Percentiles rank a stretch among this genome's conserved stretches.
phyloP scores from a whole-genome alignment of 2,888 invertebrate genomes.

The Sipunculus nudus region DNA sequence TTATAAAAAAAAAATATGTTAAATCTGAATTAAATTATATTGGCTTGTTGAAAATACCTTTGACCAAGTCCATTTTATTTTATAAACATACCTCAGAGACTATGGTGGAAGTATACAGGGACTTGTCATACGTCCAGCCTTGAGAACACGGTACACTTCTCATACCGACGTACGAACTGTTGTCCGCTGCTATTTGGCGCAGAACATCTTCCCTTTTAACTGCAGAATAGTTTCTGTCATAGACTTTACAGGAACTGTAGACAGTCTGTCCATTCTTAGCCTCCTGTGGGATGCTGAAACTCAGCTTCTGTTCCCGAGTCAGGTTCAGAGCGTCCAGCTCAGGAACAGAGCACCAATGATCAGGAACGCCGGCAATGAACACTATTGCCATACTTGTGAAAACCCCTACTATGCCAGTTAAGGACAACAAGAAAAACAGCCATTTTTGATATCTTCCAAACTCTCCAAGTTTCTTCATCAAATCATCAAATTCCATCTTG shows the following conservation, averaged over 20 bases:
- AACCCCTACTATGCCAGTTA: neutral
- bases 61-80: no score
- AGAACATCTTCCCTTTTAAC: slow-evolving; percentile 16
- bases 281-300: slow-evolving; percentile 17
- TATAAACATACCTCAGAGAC: slow-evolving; percentile 23
- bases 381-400: slow-evolving; percentile 13
- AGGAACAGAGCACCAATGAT: slow-evolving; percentile 11
- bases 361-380: slow-evolving; percentile 20
- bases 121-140: slow-evolving; percentile 21
- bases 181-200: neutral
- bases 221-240: slow-evolving; percentile 17
- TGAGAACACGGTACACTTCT: slow-evolving; percentile 11
- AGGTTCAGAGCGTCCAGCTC: slow-evolving; percentile 5
- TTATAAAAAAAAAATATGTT: no score
- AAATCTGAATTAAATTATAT: no score
- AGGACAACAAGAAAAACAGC: slow-evolving; percentile 13
- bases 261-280: slow-evolving; percentile 1
- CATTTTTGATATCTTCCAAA: slow-evolving; percentile 23
- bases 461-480: slow-evolving; percentile 19
- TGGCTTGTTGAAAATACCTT: no score
- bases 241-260: slow-evolving; percentile 14
- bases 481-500: slow-evolving; percentile 21
- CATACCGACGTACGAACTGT: neutral
- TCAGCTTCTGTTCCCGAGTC: slow-evolving; percentile 2
- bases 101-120: slow-evolving; percentile 20